Percentiles rank a stretch among this genome's conserved stretches.
These are phyloP conservation scores for Mechanitis mazaeus DNA, from an alignment of 2,888 invertebrate genomes.

Conservation along the genomic window DNA sequence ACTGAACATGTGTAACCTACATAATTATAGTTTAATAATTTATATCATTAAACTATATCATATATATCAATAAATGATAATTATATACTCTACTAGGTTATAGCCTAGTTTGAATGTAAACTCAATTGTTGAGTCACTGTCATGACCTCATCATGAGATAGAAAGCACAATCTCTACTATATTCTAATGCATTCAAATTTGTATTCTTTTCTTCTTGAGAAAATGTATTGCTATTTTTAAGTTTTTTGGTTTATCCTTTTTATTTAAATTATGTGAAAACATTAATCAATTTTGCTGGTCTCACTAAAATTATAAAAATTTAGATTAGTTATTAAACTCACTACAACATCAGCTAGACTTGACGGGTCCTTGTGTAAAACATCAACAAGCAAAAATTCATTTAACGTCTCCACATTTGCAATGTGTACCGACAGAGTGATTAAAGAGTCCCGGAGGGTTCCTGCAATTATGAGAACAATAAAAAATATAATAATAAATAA, in stretches of 20 bases:
- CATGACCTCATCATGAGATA: conserved; percentile 15
- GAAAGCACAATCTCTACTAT: neutral
- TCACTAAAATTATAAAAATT: neutral
- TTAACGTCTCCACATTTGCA: conserved; percentile 81
- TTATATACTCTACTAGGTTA: neutral
- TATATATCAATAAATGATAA: no score
- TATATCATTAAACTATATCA: neutral
- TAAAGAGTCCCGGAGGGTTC: conserved; percentile 78
- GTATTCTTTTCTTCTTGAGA: neutral
- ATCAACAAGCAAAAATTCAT: conserved; percentile 90
- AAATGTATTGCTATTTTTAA: neutral
- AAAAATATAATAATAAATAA: neutral
- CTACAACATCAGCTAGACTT: conserved; percentile 65
- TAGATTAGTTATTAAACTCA: conserved; percentile 33
- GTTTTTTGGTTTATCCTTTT: neutral
- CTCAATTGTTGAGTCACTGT: conserved; percentile 23
- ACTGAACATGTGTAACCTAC: conserved; percentile 30
- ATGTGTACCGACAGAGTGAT: conserved; percentile 80
- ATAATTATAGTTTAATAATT: conserved; percentile 17
- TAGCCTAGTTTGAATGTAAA: conserved; percentile 24
- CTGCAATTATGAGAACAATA: conserved; percentile 37
- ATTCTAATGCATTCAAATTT: no score
- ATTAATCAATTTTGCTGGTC: neutral
- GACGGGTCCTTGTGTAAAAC: conserved; percentile 83
- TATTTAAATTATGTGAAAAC: neutral